These are phyloP conservation scores for Dasysyrphus albostriatus DNA, from an alignment of 2,888 invertebrate genomes.

Conservation along the genomic window DNA sequence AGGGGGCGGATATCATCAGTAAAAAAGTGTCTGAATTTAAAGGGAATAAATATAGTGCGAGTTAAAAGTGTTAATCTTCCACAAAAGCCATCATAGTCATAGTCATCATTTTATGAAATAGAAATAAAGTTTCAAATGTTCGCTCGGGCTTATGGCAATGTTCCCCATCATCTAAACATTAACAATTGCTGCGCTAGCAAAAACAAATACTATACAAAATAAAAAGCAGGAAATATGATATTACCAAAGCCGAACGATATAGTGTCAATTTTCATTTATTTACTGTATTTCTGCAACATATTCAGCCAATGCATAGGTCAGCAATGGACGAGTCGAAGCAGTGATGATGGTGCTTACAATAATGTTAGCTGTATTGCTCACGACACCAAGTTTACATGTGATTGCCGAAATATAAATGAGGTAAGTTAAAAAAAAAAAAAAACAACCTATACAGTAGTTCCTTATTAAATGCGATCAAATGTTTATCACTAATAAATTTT, in stretches of 20 bases:
- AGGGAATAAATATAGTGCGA: slow-evolving; percentile 25
- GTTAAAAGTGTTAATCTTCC: slow-evolving; percentile 18
- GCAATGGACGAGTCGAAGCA: slow-evolving; percentile 50
- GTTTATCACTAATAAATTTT: too few species aligned
- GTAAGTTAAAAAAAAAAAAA: slow-evolving; percentile 78
- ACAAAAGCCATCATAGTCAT: slow-evolving; percentile 52
- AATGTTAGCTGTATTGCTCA: slow-evolving; percentile 81
- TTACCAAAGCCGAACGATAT: slow-evolving; percentile 56
- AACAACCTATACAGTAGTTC: not conserved
- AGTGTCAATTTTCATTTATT: slow-evolving; percentile 63
- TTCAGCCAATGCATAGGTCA: slow-evolving; percentile 66
- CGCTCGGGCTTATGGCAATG: slow-evolving; percentile 21
- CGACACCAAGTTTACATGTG: slow-evolving; percentile 82
- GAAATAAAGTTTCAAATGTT: slow-evolving; percentile 58
- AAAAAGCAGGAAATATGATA: slow-evolving; percentile 69
- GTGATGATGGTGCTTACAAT: slow-evolving; percentile 46
- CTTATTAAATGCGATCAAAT: not conserved
- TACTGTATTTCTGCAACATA: slow-evolving; percentile 60
- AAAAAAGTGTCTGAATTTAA: slow-evolving; percentile 3
- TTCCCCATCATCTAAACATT: slow-evolving; percentile 48
- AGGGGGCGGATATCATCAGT: slow-evolving; percentile 62
- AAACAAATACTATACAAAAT: slow-evolving; percentile 34
- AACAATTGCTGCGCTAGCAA: slow-evolving; percentile 43
- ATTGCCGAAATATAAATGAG: slow-evolving; percentile 81
- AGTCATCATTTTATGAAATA: not conserved